Conservation (phyloP, 2,113 vertebrate genomes). For the Xyrauchen texanus region DNA sequence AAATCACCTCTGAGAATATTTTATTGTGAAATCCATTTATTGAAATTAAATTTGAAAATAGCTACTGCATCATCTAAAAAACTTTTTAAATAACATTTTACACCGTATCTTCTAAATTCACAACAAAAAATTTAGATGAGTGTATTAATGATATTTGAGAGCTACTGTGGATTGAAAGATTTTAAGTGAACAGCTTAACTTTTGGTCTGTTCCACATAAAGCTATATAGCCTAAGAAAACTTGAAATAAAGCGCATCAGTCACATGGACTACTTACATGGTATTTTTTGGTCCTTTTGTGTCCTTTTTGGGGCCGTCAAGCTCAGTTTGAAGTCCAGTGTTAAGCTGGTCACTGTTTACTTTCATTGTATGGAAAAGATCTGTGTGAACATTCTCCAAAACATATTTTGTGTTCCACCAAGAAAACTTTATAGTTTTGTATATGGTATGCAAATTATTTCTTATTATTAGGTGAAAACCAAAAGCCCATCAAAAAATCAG, state of each 20-base stretch:
- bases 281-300: no score
- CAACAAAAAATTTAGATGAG: background rate
- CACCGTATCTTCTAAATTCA: constrained; percentile 7
- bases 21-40: constrained; percentile 41
- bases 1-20: constrained; percentile 51
- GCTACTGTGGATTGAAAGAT: background rate
- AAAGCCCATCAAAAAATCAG: background rate
- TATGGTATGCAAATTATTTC: background rate
- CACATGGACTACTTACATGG: no score
- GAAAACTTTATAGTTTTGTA: no score
- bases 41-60: constrained; percentile 34
- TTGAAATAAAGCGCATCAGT: no score
- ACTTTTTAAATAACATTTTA: constrained; percentile 24
- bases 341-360: no score
- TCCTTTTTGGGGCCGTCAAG: no score
- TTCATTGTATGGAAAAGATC: no score
- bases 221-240: no score
- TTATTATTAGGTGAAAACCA: background rate
- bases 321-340: no score
- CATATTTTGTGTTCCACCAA: background rate
- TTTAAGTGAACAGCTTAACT: no score
- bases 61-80: constrained; percentile 8
- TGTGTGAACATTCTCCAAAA: background rate
- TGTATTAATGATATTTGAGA: no score
- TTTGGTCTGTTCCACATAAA: no score